A percentile compares a stretch with the other conserved stretches of the same genome.
Evolutionary conservation across 2,888 invertebrate species (phyloP).

Genomic region (Dicycla oo): DNA sequence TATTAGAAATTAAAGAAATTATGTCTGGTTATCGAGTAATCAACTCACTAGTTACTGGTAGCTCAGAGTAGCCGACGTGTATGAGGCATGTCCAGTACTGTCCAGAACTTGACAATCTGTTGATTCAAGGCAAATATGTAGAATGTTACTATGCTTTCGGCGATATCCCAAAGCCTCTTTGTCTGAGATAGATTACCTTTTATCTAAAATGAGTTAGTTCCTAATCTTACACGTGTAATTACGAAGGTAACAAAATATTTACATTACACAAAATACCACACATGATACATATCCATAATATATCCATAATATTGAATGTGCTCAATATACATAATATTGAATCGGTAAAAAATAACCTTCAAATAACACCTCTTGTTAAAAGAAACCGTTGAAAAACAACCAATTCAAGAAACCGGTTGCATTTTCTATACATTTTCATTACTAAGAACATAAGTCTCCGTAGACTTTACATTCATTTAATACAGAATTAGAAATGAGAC

Average conservation of each 20-base stretch:
- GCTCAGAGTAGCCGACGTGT: background rate
- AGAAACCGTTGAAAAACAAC: slow-evolving; percentile 40
- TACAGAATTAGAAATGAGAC: slow-evolving; percentile 63
- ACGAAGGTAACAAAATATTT: slow-evolving; percentile 2
- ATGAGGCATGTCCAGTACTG: too few relatives aligned
- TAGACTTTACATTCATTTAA: slow-evolving; percentile 60
- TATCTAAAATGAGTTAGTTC: slow-evolving; percentile 27
- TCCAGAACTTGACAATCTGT: too few relatives aligned
- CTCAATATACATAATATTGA: slow-evolving; percentile 33
- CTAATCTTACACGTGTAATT: slow-evolving; percentile 32
- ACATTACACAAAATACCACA: slow-evolving; percentile 29
- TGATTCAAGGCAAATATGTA: background rate
- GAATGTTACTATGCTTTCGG: slow-evolving; percentile 10
- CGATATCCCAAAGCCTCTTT: slow-evolving; percentile 3
- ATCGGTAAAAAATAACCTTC: slow-evolving; percentile 39
- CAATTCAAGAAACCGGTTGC: slow-evolving; percentile 38
- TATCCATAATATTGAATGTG: background rate
- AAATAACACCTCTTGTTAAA: slow-evolving; percentile 11
- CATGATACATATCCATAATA: too few relatives aligned
- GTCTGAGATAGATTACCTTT: slow-evolving; percentile 27
- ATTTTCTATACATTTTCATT: slow-evolving; percentile 53
- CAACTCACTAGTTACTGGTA: background rate
- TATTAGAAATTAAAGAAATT: background rate
- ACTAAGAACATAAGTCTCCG: slow-evolving; percentile 46
- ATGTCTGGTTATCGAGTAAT: background rate